Percentiles rank a stretch among this genome's conserved stretches.
Conservation (phyloP, 2,113 vertebrate species). For the Elachura formosa region DNA sequence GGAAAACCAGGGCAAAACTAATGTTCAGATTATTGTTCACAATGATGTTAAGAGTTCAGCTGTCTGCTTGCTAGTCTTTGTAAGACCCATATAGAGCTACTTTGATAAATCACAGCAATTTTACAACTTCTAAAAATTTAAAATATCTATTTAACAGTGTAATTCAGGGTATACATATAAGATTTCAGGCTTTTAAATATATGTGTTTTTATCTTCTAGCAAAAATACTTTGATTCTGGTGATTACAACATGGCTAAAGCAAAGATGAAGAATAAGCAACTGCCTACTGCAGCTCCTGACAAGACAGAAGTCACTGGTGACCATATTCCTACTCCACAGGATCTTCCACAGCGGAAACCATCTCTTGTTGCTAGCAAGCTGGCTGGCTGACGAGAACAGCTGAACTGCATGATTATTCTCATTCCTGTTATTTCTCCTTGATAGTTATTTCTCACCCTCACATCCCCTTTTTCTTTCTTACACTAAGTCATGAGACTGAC, state of each 20-base stretch:
- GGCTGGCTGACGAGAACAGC: constrained; percentile 84
- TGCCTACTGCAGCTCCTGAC: constrained; percentile 89
- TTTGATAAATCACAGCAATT: background rate
- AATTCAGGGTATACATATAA: background rate
- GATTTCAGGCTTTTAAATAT: background rate
- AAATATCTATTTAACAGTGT: background rate
- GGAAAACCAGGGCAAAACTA: background rate
- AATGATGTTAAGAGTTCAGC: background rate
- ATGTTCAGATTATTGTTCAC: background rate
- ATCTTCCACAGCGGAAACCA: constrained; percentile 98
- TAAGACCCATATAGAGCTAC: background rate
- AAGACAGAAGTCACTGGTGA: constrained; percentile 97
- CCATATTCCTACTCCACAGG: constrained; percentile 98
- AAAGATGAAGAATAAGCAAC: constrained; percentile 96
- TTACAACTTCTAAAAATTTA: background rate
- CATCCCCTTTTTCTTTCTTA: constrained; percentile 67
- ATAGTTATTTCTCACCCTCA: constrained; percentile 67
- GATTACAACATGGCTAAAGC: constrained; percentile 99
- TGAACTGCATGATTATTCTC: constrained; percentile 78
- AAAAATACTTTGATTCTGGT: constrained; percentile 99
- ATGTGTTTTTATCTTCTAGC: constrained; percentile 74
- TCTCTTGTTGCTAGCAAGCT: constrained; percentile 98
- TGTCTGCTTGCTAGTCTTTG: background rate
- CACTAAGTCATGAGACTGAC: constrained; percentile 73
- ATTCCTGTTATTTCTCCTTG: constrained; percentile 78